Base-by-base conservation (phyloP, 1,140 invertebrate species). In the Asbolus verrucosus region DNA sequence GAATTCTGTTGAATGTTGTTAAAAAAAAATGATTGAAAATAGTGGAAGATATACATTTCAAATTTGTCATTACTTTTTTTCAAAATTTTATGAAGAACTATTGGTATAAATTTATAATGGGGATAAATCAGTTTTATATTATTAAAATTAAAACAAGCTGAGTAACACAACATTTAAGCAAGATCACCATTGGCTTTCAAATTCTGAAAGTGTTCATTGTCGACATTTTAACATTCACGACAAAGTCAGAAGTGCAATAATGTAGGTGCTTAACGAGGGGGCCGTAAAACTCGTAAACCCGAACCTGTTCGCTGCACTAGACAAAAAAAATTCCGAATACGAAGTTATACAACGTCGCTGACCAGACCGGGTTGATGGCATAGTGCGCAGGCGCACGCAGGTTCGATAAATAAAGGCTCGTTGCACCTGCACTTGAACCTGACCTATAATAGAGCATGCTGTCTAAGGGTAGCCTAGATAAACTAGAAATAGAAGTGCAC, bases 351-450 rank as follows among this genome's bases (percentile, higher is more conserved):
- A 54, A 54, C 46, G 46, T 54, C 46, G 46, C 46, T 54, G 46
- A 54, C 46, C 46, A 54, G 46, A 54, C 46, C 46, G 46, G 46
- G 46, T 54, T 54, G 46, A 21, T 54, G 39, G 62, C 18, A 63
- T 19, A 61, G 60, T 31, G 67, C 72, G 70, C 72, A 68, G 11
- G 74, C 74, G 74, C 70, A 76, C 16, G 24, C 36, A 39, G 60
- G 13, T 39, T 70, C 75, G 59, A 75, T 73, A 73, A 63, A 73
- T 70, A 71, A 72, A 72, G 66, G 70, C 70, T 59, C 69, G 71
- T 75, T 77, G 71, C 78, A 80, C 77, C 76, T 80, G 78, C 69
- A 77, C 77, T 80, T 80, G 78, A 80, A 80, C 78, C 76, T 79
- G 76, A 79, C 78, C 78, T 79, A 77, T 75, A 76, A 80, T 75